These are phyloP conservation scores for Tanaodytes sp. DNA, from an alignment of 2,888 invertebrate species.

Conservation along the genomic window DNA sequence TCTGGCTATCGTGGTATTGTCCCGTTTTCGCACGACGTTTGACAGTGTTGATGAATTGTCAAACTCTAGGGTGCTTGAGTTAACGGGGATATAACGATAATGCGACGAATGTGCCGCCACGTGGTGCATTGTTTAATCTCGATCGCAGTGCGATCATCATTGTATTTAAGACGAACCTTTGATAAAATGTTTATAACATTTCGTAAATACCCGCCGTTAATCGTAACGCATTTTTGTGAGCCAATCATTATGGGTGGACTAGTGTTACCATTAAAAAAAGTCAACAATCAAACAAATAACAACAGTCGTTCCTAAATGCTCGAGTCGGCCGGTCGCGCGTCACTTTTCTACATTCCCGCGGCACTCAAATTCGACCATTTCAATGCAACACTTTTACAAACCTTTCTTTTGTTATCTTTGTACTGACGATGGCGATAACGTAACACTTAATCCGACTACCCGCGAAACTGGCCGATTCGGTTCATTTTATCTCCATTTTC, in stretches of 20 bases:
- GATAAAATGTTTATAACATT: slow-evolving; percentile 49
- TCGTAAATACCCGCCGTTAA: slow-evolving; percentile 42
- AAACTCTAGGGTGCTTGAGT: too few species aligned
- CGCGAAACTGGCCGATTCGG: slow-evolving; percentile 3
- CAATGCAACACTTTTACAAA: background rate
- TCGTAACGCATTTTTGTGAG: slow-evolving; percentile 39
- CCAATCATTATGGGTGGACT: slow-evolving; percentile 17
- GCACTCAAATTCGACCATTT: background rate
- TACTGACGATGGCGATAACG: slow-evolving; percentile 27
- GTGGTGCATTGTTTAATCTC: slow-evolving; percentile 29
- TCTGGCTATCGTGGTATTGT: slow-evolving; percentile 42
- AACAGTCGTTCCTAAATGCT: slow-evolving; percentile 35
- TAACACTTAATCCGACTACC: slow-evolving; percentile 16
- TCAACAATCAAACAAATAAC: slow-evolving; percentile 44
- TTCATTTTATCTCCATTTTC: too few species aligned
- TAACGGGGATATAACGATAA: slow-evolving; percentile 36
- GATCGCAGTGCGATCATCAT: slow-evolving; percentile 53
- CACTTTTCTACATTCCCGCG: slow-evolving; percentile 36
- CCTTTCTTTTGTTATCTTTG: background rate
- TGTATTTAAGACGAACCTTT: slow-evolving; percentile 36
- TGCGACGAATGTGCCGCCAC: slow-evolving; percentile 33
- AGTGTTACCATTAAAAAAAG: slow-evolving; percentile 40
- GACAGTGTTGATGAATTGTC: too few species aligned
- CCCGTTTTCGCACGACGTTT: too few species aligned
- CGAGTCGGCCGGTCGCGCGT: slow-evolving; percentile 20